Conservation (phyloP, 2,888 invertebrate genomes). For the Chrysopilus asiliformis region DNA sequence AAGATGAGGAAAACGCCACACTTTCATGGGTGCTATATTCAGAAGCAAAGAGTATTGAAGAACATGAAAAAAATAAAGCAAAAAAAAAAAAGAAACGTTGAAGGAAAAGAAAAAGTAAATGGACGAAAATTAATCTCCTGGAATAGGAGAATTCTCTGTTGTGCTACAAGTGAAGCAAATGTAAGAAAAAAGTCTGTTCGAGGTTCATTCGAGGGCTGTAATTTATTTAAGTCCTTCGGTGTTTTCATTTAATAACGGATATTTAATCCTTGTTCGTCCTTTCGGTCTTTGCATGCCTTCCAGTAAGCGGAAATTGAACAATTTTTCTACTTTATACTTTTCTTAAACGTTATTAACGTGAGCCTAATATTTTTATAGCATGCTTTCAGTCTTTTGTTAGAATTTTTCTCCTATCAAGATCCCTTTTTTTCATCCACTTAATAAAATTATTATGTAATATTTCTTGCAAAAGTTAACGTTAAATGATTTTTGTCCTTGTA, state of each 20-base stretch:
- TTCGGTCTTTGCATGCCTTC: conserved; percentile 6
- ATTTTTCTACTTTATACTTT: conserved; percentile 5
- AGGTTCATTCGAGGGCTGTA: too few relatives aligned
- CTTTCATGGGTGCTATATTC: conserved; percentile 1
- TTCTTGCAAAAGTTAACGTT: too few relatives aligned
- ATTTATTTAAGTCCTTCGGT: conserved; percentile 8
- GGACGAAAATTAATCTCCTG: conserved; percentile 7
- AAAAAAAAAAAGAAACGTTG: not conserved
- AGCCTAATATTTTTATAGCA: too few relatives aligned
- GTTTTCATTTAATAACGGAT: conserved; percentile 8
- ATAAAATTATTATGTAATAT: too few relatives aligned
- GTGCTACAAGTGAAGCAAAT: conserved; percentile 5
- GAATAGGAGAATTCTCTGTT: too few relatives aligned
- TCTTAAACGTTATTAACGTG: too few relatives aligned
- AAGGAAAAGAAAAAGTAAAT: conserved; percentile 5
- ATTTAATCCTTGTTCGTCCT: conserved; percentile 2
- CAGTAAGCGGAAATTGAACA: conserved; percentile 9
- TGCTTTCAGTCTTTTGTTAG: too few relatives aligned
- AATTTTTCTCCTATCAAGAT: too few relatives aligned
- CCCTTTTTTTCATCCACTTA: too few relatives aligned
- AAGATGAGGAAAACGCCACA: too few relatives aligned
- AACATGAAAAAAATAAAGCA: conserved; percentile 1
- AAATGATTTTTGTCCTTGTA: too few relatives aligned
- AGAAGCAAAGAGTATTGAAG: not conserved
- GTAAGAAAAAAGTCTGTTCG: conserved; percentile 3